Percentiles rank a stretch among this genome's conserved stretches.
phyloP scores from a whole-genome alignment of 1,140 invertebrate genomes.

The Pectinophora gossypiella region DNA sequence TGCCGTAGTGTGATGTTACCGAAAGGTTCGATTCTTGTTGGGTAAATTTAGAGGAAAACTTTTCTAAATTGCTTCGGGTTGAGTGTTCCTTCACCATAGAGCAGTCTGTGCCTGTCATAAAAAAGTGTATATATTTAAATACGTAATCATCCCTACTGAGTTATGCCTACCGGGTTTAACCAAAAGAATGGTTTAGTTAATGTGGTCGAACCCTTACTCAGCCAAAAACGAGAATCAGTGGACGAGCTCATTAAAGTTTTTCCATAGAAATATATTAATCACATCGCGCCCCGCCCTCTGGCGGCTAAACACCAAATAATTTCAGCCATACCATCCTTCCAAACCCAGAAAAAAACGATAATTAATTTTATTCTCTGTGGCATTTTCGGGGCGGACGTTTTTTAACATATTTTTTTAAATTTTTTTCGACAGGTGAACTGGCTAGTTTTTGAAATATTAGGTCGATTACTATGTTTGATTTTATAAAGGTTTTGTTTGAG shows the following conservation, averaged over 20 bases:
- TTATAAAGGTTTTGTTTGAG: slow-evolving; percentile 10
- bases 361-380: slow-evolving; percentile 63
- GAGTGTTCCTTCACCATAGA: too few relatives aligned
- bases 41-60: too few relatives aligned
- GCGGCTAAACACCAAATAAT: slow-evolving; percentile 73
- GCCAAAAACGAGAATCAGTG: slow-evolving; percentile 43
- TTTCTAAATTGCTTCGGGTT: too few relatives aligned
- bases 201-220: neutral
- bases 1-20: too few relatives aligned
- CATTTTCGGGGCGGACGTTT: slow-evolving; percentile 49
- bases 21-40: too few relatives aligned
- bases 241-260: slow-evolving; percentile 64
- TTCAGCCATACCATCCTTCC: slow-evolving; percentile 60
- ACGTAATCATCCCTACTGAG: too few relatives aligned
- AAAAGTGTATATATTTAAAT: too few relatives aligned
- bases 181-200: too few relatives aligned
- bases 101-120: too few relatives aligned
- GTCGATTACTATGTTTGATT: slow-evolving; percentile 22
- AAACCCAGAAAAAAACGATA: slow-evolving; percentile 61
- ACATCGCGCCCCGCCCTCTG: slow-evolving; percentile 55
- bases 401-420: slow-evolving; percentile 25
- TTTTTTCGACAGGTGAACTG: slow-evolving; percentile 55
- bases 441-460: slow-evolving; percentile 42
- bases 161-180: too few relatives aligned
- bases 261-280: slow-evolving; percentile 72